Conservation (phyloP, 53 echinoderm and acorn worm genomes). For the Astropecten irregularis region DNA sequence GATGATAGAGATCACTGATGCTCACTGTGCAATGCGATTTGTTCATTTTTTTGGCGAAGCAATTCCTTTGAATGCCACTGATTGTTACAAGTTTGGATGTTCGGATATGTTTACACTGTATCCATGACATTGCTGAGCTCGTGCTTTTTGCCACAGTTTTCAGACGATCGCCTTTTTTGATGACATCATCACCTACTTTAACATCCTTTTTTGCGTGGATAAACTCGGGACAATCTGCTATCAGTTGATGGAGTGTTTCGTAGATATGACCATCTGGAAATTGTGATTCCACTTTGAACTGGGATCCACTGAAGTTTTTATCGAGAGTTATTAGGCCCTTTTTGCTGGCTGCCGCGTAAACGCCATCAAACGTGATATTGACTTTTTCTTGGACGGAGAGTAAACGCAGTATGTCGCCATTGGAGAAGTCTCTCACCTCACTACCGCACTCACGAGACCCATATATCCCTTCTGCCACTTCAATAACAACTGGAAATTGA, state of each 20-base stretch:
- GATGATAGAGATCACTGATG: conserved; percentile 11
- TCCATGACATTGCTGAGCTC: neutral
- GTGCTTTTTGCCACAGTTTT: neutral
- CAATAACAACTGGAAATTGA: conserved; percentile 32
- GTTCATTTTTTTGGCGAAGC: conserved; percentile 25
- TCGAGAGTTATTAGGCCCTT: conserved; percentile 38
- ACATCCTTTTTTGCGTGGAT: conserved; percentile 1
- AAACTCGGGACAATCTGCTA: conserved; percentile 11
- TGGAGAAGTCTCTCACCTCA: conserved; percentile 54
- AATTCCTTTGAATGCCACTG: neutral
- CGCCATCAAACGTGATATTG: conserved; percentile 48
- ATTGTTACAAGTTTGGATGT: neutral
- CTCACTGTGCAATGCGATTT: neutral
- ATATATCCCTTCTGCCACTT: conserved; percentile 53
- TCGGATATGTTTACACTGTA: conserved; percentile 23
- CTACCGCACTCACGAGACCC: conserved; percentile 18
- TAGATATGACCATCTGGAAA: conserved; percentile 46
- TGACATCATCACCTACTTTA: neutral
- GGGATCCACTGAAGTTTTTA: conserved; percentile 1
- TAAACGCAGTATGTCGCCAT: conserved; percentile 46
- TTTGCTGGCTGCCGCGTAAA: conserved; percentile 35
- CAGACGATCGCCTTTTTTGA: conserved; percentile 46
- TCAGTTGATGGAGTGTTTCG: conserved; percentile 10
- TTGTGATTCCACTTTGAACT: conserved; percentile 3
- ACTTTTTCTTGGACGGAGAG: conserved; percentile 28